Conservation (phyloP, 2,888 invertebrate genomes). For the Linnaemya vulpina region DNA sequence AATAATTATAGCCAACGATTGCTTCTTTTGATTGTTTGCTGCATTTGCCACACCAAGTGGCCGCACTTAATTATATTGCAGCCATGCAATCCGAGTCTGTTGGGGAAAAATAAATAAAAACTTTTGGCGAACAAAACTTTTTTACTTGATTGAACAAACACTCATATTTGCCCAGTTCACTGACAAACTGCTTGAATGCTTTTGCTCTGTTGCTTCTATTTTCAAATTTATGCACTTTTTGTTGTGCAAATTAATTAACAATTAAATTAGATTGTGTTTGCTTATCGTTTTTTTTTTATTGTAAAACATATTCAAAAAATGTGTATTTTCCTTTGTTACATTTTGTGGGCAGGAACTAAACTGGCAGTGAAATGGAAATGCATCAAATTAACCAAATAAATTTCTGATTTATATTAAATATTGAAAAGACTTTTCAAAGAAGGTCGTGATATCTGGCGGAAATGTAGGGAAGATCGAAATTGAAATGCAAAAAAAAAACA, state of each 20-base stretch:
- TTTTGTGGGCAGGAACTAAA: conserved; percentile 37
- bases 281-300: conserved; percentile 56
- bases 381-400: conserved; percentile 3
- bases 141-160: conserved; percentile 36
- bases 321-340: neutral
- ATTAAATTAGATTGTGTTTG: conserved; percentile 54
- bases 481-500: neutral
- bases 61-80: neutral
- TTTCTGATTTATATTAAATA: too few species aligned
- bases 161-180: conserved; percentile 9
- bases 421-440: too few species aligned
- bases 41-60: conserved; percentile 7
- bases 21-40: neutral
- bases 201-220: conserved; percentile 2
- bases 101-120: conserved; percentile 5
- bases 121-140: conserved; percentile 31
- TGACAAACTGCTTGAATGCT: neutral
- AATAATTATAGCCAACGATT: conserved; percentile 40
- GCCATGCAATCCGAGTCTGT: neutral
- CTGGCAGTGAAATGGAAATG: conserved; percentile 8
- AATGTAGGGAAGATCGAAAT: neutral
- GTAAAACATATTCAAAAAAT: conserved; percentile 41
- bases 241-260: conserved; percentile 66
- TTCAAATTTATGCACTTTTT: conserved; percentile 13
- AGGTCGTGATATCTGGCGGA: too few species aligned